Percentiles rank a stretch among this genome's conserved stretches.
phyloP scores from a whole-genome alignment of 1,140 invertebrate species.

The Plutomurus gul region DNA sequence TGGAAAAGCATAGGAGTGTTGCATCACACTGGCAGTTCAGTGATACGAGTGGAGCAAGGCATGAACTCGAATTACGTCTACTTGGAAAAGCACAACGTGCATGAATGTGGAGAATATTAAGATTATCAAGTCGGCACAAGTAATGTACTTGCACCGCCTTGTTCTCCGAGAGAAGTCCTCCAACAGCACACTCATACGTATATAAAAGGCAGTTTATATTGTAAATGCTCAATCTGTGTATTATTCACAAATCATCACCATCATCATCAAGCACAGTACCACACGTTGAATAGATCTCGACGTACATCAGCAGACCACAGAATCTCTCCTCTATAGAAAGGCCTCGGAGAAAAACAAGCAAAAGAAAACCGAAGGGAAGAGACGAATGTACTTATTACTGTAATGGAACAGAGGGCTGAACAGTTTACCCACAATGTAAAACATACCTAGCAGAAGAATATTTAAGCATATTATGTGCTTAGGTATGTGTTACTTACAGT shows the following conservation, averaged over 20 bases:
- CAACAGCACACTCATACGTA: neutral
- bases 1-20: neutral
- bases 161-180: neutral
- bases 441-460: too few species aligned
- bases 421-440: neutral
- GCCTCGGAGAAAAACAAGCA: too few species aligned
- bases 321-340: neutral
- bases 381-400: too few species aligned
- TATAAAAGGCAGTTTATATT: neutral
- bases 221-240: conserved; percentile 1
- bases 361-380: too few species aligned
- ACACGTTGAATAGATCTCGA: too few species aligned
- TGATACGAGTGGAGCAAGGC: neutral
- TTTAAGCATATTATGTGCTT: neutral
- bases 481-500: conserved; percentile 4
- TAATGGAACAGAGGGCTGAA: too few species aligned
- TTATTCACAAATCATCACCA: conserved; percentile 24
- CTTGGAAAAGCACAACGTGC: neutral
- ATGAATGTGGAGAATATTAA: conserved; percentile 7
- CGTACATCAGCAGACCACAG: neutral
- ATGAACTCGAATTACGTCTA: neutral
- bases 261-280: neutral
- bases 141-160: too few species aligned
- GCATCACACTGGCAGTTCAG: too few species aligned
- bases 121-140: neutral